Base-by-base conservation (phyloP, 2,888 invertebrate species). In the Pogonocherus hispidulus region DNA sequence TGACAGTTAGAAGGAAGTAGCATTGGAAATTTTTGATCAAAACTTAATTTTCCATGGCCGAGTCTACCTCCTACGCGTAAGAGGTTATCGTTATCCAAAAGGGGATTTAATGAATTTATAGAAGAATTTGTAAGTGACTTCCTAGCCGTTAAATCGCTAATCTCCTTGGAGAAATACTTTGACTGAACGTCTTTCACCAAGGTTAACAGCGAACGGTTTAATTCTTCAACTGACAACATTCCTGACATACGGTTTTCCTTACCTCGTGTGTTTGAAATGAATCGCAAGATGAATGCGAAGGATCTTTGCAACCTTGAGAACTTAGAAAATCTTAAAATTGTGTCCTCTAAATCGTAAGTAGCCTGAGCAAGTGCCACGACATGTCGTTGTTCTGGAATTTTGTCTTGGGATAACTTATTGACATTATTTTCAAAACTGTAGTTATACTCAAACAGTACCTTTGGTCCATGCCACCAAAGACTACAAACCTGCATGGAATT, bases 31-130 rank as follows among this genome's bases (percentile, higher is more conserved):
- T 37, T 54, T 44, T 52, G 63, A 20, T 19, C 19, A 4, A 19
- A 35, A 16, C n/a, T 14, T 4, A 54, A 2, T 1, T 63, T 22
- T 23, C 44, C 54, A 16, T 63, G 19, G 2, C n/a, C 23, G 2
- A 63, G 37, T 1, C 52, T 27, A 2, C 63, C 54, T 4, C 52
- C 63, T 23, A 63, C 63, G 2, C 63, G 35, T 9, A 63, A 11
- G 9, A 63, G 4, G 2, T 22, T 22, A 9, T n/a, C 20, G 1
- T 54, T 3, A 9, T 41, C 54, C 3, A 63, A 3, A 23, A 41
- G 54, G 1, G 63, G 63, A n/a, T 16, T 23, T 16, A 63, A 22
- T 9, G 20, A 54, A 8, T 18, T 20, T 20, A 51, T 27, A 2
- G 14, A 2, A 23, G 22, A 37, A 22, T 63, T 14, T 1, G 14